Evolutionary conservation across 2,888 invertebrate species (phyloP).

Genomic region (Xanthia icteritia): DNA sequence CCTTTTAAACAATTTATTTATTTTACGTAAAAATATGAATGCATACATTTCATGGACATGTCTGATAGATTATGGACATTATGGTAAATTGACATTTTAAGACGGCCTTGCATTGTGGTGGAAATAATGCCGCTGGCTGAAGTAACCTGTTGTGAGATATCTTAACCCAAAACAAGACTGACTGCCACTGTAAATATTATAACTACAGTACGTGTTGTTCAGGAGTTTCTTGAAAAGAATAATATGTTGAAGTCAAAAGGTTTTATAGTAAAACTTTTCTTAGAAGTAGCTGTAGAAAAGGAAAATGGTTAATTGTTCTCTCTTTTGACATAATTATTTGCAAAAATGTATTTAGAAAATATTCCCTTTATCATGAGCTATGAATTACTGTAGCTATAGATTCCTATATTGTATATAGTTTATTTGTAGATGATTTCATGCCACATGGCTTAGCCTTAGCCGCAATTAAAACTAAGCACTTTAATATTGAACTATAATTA

Average conservation of each 20-base stretch:
- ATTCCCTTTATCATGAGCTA: conserved; percentile 38
- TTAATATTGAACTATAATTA: neutral
- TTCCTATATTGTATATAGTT: conserved; percentile 39
- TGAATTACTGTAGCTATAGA: conserved; percentile 30
- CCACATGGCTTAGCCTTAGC: conserved; percentile 19
- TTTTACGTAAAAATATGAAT: neutral
- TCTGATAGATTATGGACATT: neutral
- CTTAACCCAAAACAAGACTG: conserved; percentile 44
- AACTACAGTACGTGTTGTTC: conserved; percentile 34
- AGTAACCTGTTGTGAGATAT: conserved; percentile 8
- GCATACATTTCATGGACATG: neutral
- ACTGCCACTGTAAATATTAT: conserved; percentile 53
- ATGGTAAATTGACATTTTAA: conserved; percentile 18
- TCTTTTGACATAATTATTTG: conserved; percentile 17
- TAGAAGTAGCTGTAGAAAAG: conserved; percentile 29
- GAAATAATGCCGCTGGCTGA: conserved; percentile 1
- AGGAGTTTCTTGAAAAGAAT: conserved; percentile 17
- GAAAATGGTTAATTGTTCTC: conserved; percentile 8
- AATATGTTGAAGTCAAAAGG: conserved; percentile 11
- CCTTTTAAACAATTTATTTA: neutral
- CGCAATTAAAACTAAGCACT: conserved; percentile 8
- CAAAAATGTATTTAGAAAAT: conserved; percentile 6
- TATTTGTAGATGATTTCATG: conserved; percentile 19
- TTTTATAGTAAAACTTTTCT: conserved; percentile 5
- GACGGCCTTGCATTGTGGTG: conserved; percentile 17